Evolutionary conservation across 2,888 invertebrate genomes (phyloP), one percentile per base, ranked within the genome.

Genomic region (Lathronympha strigana): DNA sequence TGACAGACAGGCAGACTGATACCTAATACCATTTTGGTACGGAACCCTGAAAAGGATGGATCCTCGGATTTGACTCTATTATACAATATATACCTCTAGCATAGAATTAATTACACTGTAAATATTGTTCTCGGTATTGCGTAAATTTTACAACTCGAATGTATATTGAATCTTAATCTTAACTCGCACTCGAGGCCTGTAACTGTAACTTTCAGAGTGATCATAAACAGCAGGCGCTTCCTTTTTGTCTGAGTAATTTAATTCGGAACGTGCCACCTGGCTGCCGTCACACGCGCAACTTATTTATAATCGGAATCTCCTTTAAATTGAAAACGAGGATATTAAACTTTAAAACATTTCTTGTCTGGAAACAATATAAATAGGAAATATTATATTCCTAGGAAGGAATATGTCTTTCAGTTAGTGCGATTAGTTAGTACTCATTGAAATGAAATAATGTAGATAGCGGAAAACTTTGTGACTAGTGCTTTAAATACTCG

Each of bases 161-260:
- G 51, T 60, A 38, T 66, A 61, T 61, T 55, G 54, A 66, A 62
- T 55, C 49, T 5, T 43, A 66, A 62, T 55, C 49, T 5, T 43
- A 15, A 36, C 54, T 68, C 64, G 43, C 51, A 43, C 43, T 45
- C 57, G 31, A 55, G 45, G 60, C 50, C 33, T 55, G 49, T 62
- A 68, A 67, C 33, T 55, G 49, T 62, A 68, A 67, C 62, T 63
- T 61, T 40, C 51, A 58, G 61, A 57, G 58, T 68, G 72, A 76
- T 76, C 71, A 74, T 75, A 80, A 78, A 76, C 76, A 75, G 69
- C 66, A 66, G 58, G 66, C 63, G 69, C 58, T 58, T 70, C 72
- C 73, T 71, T 77, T 76, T 77, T 75, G 75, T 76, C 75, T 69
- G 71, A 67, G 71, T 75, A 73, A 73, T 77, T 76, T 76, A 75